Evolutionary conservation across 2,113 vertebrate species (phyloP), one percentile per base, ranked within the genome.

Genomic region (Neogobius melanostomus): DNA sequence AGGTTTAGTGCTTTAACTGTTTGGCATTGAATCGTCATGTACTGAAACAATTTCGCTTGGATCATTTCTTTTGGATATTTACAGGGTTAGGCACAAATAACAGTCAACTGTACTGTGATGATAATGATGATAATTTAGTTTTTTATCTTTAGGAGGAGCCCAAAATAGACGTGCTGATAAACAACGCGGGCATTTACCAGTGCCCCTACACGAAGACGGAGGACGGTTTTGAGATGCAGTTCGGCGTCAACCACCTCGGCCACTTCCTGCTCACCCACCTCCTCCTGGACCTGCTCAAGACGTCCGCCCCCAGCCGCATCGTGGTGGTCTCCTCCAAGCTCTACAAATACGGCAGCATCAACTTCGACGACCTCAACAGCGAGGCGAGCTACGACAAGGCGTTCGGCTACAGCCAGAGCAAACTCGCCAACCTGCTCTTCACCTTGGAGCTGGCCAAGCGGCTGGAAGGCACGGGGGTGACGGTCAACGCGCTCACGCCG

Each of bases 191-290:
- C 14, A 8, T 98, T 83, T 99, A 95, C 91, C 97, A 97, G 84
- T 99, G 97, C 82, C 97, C 97, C 0, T 96, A 97, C 76, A 91
- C 88, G 72, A 96, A 94, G 91, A 98, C 97, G 0, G 96, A 96
- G 81, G 97, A 98, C 21, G 97, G 96, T 3, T 98, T 98, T 85
- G 96, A 98, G 87, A 96, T 96, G 95, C 97, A 99, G 59, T 93
- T 99, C 4, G 96, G 95, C 1, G 96, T 99, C 72, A 99, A 99
- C 81, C 97, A 99, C 76, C 91, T 98, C 67, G 97, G 97, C 12
- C 96, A 99, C 88, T 97, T 99, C 89, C 92, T 98, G 43, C 95
- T 99, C 80, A 98, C 96, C 49, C 93, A 93, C 75, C 95, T 98
- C 69, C 94, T 98, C 71, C 92, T 98, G 59, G 95, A 95, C 76